Base-by-base conservation (phyloP, 2,888 invertebrate species). In the Antheraea assamensis region DNA sequence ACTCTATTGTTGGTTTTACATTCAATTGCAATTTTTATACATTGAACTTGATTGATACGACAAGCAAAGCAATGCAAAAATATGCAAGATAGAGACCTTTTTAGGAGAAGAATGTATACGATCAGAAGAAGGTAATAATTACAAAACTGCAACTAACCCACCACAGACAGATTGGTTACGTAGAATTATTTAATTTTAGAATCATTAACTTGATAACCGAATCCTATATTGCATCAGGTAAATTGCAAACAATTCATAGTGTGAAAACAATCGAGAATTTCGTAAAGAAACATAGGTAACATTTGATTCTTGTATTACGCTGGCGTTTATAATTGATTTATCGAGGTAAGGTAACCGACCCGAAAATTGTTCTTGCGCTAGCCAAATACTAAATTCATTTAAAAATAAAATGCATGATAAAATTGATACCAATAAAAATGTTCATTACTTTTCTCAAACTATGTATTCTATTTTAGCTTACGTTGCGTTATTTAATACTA, bases 351-450 rank as follows among this genome's bases (percentile, higher is more conserved):
- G 66, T 66, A 66, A 66, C 31, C 68, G 68, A 35, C 68, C 68
- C 24, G 35, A 68, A 68, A 35, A 19, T 35, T 68, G 68, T 68
- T 68, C 31, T 68, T 68, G 35, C n/a, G 68, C 35, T 68, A n/a
- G 35, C 35, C 21, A 68, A 68, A 81, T 84, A 84, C 83, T 84
- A 82, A 78, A 35, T 70, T 73, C 76, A 27, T 13, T 27, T 61
- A 61, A 61, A 27, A 27, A 15, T 30, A 17, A 27, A 61, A 24
- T 24, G 17, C 10, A 52, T 13, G 52, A 52, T 52, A 52, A 21
- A 24, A 8, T 58, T n/a, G 1, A 24, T 7, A 58, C 10, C 10
- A n/a, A 24, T 58, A 21, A 55, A 21, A 21, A n/a, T 55, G 2
- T 55, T 55, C 55, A 55, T 2, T 8, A 8, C 0, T n/a, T n/a